phyloP scores from a whole-genome alignment of 2,797 vertebrate genomes.

The Peromyscus nudipes region DNA sequence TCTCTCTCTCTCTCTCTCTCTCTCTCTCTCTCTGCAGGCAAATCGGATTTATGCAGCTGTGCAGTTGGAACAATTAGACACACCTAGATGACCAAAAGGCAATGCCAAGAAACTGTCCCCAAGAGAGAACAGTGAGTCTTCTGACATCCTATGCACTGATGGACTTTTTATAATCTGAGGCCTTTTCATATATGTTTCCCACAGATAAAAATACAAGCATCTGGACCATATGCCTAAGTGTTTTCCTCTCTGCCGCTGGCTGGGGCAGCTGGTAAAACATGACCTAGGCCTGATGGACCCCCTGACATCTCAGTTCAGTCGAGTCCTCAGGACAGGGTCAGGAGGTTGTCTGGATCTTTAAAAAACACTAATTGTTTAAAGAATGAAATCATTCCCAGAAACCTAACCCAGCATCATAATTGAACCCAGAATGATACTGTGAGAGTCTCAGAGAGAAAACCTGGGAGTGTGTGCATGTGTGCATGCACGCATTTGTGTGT shows the following conservation, averaged over 20 bases:
- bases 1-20: background rate
- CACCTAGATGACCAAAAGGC: conserved; percentile 84
- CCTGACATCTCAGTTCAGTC: conserved; percentile 66
- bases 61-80: conserved; percentile 85
- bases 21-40: conserved; percentile 63
- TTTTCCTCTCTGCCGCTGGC: conserved; percentile 75
- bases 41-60: conserved; percentile 82
- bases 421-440: background rate
- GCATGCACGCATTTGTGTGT: too few species aligned
- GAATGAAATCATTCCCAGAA: conserved; percentile 64
- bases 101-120: conserved; percentile 86
- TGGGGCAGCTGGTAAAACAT: conserved; percentile 84
- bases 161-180: conserved; percentile 84
- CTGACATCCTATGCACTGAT: conserved; percentile 84
- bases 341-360: conserved; percentile 73
- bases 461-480: background rate
- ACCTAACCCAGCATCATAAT: conserved; percentile 41
- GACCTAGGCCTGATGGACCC: conserved; percentile 72
- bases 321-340: conserved; percentile 45
- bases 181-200: conserved; percentile 75
- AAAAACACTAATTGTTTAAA: conserved; percentile 67
- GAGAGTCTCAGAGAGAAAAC: conserved; percentile 22
- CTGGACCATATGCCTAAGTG: conserved; percentile 72
- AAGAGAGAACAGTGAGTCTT: conserved; percentile 84
- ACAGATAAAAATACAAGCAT: conserved; percentile 82